Base-by-base conservation (phyloP, 2,113 vertebrate genomes). In the Tenrec ecaudatus region DNA sequence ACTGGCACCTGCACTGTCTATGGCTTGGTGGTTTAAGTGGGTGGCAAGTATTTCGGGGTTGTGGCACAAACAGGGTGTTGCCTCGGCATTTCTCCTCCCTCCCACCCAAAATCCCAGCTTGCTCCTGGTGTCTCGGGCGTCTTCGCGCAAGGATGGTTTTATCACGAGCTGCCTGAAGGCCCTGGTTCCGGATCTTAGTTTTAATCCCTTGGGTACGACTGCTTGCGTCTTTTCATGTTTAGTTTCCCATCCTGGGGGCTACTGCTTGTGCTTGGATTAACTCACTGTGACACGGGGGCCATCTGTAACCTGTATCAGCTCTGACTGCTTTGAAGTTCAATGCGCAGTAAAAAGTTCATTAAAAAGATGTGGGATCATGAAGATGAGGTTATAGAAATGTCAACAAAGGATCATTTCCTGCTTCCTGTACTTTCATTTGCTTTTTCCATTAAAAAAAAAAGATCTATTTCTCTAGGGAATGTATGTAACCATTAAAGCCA, bases 351-450 rank as follows among this genome's bases (percentile, higher is more conserved):
- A 96, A 95, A 68, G 77, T 94, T 94, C 90, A 90, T 95, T 95
- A 31, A 84, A 91, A 84, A 92, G 64, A 95, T 64, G 88, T 71
- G 83, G 92, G 82, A 84, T 90, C 68, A 94, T 86, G 96, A 93
- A 95, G 92, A 96, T 60, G 78, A 95, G 75, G 83, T 93, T 95
- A 88, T 60, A 92, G 94, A 95, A 95, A 96, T 81, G 77, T 86
- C 88, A 93, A 91, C 93, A 92, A 95, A 96, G 85, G 92, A 80
- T 88, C 60, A 62, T 90, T 95, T 95, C 93, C 96, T 95, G 95
- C 84, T 97, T 93, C 94, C 68, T 93, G 64, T 93, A 62, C 81
- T 82, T 47, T 58, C 25, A 68, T 40, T 47, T 19, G 47, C 22
- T 76, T 86, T 91, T 75, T 23, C 17, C 16, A 47, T 53, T 53